A percentile compares a stretch with the other conserved stretches of the same genome.
These are phyloP conservation scores for Horisme vitalbata DNA, from an alignment of 2,888 invertebrate species.

Conservation along the genomic window DNA sequence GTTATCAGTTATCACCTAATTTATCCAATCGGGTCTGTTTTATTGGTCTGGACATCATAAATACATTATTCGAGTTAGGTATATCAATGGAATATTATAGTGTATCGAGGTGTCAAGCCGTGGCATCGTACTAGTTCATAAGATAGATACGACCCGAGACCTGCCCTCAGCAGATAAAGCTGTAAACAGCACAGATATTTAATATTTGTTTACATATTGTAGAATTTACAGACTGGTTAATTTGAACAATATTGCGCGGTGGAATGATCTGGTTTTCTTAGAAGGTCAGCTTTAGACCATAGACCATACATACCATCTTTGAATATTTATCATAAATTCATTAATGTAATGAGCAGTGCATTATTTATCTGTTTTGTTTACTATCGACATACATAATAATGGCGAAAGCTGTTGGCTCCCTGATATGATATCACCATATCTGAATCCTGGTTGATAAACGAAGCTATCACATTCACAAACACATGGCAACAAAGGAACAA, in stretches of 20 bases:
- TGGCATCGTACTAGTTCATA: slow-evolving; percentile 21
- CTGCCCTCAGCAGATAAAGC: slow-evolving; percentile 47
- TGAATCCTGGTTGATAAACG: slow-evolving; percentile 40
- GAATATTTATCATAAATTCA: too few species aligned
- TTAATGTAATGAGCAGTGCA: slow-evolving; percentile 2
- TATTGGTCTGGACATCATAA: too few species aligned
- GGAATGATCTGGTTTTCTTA: too few species aligned
- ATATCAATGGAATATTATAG: slow-evolving; percentile 11
- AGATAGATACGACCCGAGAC: slow-evolving; percentile 53
- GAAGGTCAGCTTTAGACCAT: too few species aligned
- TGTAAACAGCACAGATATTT: slow-evolving; percentile 28
- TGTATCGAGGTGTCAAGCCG: slow-evolving; percentile 29
- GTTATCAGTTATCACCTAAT: slow-evolving; percentile 1
- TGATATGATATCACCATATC: slow-evolving; percentile 44
- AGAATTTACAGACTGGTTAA: background rate
- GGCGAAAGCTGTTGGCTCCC: slow-evolving; percentile 22
- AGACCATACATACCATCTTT: background rate
- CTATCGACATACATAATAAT: slow-evolving; percentile 22
- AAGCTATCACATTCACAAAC: slow-evolving; percentile 36
- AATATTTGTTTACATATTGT: background rate
- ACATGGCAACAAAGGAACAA: slow-evolving; percentile 72
- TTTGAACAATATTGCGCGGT: slow-evolving; percentile 1
- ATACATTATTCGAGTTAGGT: too few species aligned
- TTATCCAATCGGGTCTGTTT: slow-evolving; percentile 3
- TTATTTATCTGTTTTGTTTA: slow-evolving; percentile 24